Evolutionary conservation across 2,797 vertebrate species (phyloP), one percentile per base, ranked within the genome.

Genomic region (Onychomys arenicola): DNA sequence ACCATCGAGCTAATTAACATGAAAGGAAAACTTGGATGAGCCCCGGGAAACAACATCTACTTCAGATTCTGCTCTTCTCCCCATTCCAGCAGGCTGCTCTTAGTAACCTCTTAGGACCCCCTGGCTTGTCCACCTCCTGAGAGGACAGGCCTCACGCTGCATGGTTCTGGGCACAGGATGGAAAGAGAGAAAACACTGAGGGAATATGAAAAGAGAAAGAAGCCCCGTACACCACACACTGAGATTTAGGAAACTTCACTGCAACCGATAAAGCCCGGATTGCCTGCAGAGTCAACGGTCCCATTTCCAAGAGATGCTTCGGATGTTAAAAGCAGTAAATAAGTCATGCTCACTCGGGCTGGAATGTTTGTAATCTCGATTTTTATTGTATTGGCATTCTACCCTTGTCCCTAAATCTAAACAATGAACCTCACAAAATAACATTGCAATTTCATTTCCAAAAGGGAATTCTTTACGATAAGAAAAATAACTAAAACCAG

Each of bases 1-100:
- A 40, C 52, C 71, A 52, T 87, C 2, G 43, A 95, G 13, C 92
- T 96, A 97, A 97, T 96, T 97, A 91, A 95, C 90, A 96, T 95
- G 71, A 95, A 97, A 97, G 94, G 91, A 96, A 96, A 97, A 83
- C 96, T 13, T 21, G 81, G 81, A 93, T 32, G 93, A 95, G 96
- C 97, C 96, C 0, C 61, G 95, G 97, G 97, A 96, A 86, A 96
- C 0, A 86, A 77, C 73, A 76, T 78, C 93, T 49, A 37, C 95
- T 96, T 69, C 93, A 85, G 94, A 88, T 81, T 75, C 29, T 82
- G 86, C 97, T 84, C 17, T 90, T 49, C 63, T 59, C 16, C 90
- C 90, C 0, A 0, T 61, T 73, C 14, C 6, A 3, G 25, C 71
- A 11, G 93, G 90, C 75, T 34, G 27, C 32, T 59, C 77, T 85